Percentiles rank a stretch among this genome's conserved stretches.
phyloP scores from a whole-genome alignment of 1,140 invertebrate species.

The Drosophila burlai region DNA sequence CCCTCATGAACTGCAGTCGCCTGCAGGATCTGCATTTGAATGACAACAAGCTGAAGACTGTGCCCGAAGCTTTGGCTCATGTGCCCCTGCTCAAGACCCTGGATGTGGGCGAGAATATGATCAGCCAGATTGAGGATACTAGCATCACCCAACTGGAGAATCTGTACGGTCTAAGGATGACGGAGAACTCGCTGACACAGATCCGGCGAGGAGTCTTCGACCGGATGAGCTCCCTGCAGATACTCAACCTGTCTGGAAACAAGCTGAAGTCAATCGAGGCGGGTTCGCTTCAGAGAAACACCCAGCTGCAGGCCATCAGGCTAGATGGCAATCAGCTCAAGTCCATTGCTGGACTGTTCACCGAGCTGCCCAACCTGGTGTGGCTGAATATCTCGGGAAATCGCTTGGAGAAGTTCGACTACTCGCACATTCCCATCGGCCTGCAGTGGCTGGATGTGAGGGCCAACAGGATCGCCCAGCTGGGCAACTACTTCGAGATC shows the following conservation, averaged over 20 bases:
- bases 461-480: constrained; percentile 93
- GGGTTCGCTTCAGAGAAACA: constrained; percentile 93
- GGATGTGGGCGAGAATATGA: constrained; percentile 95
- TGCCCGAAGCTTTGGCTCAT: constrained; percentile 93
- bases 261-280: constrained; percentile 94
- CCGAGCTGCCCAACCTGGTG: constrained; percentile 93
- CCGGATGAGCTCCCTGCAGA: constrained; percentile 93
- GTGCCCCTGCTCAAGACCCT: constrained; percentile 93
- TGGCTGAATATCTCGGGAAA: constrained; percentile 97
- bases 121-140: constrained; percentile 92
- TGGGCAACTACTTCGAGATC: constrained; percentile 96
- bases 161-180: constrained; percentile 93
- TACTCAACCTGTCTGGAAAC: constrained; percentile 95
- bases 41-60: constrained; percentile 92
- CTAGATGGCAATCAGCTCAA: constrained; percentile 95
- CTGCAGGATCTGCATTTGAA: constrained; percentile 95
- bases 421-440: constrained; percentile 94
- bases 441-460: constrained; percentile 96
- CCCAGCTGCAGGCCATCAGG: constrained; percentile 93
- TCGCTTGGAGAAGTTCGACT: constrained; percentile 95
- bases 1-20: constrained; percentile 93
- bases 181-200: constrained; percentile 95
- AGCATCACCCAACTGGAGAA: constrained; percentile 91
- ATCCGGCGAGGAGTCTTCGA: constrained; percentile 93
- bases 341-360: constrained; percentile 93